Evolutionary conservation across 2,797 vertebrate genomes (phyloP).

Genomic region (Alfaro cultratus): DNA sequence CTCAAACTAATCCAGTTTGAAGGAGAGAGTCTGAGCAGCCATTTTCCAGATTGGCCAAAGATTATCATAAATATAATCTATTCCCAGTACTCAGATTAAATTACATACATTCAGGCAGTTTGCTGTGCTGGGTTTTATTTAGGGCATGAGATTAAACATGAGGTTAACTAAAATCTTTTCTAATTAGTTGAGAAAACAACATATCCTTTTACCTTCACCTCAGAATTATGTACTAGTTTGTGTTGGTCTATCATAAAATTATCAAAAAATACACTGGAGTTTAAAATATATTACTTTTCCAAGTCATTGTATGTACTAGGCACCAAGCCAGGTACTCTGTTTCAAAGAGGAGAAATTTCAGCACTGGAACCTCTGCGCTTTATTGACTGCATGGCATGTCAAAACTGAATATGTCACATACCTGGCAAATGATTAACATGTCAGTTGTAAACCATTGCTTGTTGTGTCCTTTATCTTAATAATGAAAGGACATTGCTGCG

Average conservation of each 20-base stretch:
- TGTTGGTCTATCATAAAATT: neutral
- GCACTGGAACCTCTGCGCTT: conserved; percentile 2
- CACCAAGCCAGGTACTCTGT: neutral
- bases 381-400: neutral
- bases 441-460: conserved; percentile 8
- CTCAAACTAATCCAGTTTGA: neutral
- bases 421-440: neutral
- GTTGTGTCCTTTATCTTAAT: conserved; percentile 29
- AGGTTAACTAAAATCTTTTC: neutral
- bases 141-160: neutral
- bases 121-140: neutral
- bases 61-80: neutral
- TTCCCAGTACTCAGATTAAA: neutral
- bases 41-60: neutral
- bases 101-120: neutral
- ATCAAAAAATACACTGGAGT: neutral
- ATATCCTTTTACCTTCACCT: neutral
- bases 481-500: neutral
- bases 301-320: neutral
- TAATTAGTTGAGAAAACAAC: neutral
- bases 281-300: neutral
- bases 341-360: neutral
- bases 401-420: neutral
- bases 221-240: neutral
- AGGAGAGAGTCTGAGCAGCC: neutral